These are phyloP conservation scores for Ammodramus savannarum DNA, from an alignment of 2,113 vertebrate species.

Conservation along the genomic window DNA sequence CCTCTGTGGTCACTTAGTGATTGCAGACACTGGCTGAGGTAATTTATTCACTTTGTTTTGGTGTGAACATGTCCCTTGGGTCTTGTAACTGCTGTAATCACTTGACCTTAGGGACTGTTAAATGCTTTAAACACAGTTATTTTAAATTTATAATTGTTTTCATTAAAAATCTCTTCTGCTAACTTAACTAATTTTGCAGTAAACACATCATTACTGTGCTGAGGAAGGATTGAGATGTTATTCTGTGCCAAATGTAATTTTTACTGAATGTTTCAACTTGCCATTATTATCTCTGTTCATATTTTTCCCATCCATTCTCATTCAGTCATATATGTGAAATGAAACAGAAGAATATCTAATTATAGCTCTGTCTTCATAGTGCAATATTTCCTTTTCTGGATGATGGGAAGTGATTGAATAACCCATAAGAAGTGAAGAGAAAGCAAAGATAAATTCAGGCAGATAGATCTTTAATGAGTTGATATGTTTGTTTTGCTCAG, in stretches of 20 bases:
- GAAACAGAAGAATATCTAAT: slow-evolving; percentile 42
- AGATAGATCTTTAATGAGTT: not conserved
- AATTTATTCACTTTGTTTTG: slow-evolving; percentile 87
- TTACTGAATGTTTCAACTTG: not conserved
- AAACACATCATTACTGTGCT: slow-evolving; percentile 45
- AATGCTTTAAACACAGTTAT: slow-evolving; percentile 84
- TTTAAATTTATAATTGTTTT: slow-evolving; percentile 86
- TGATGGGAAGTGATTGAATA: not conserved
- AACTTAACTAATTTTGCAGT: slow-evolving; percentile 74
- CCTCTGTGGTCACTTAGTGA: slow-evolving; percentile 84
- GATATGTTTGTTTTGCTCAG: not conserved
- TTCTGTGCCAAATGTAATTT: slow-evolving; percentile 25
- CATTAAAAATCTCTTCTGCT: slow-evolving; percentile 77
- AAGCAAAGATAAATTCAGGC: not conserved
- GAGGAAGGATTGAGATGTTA: slow-evolving; percentile 55
- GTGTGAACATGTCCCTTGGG: slow-evolving; percentile 79
- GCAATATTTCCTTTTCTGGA: not conserved
- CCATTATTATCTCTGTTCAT: slow-evolving; percentile 1
- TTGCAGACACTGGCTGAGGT: slow-evolving; percentile 71
- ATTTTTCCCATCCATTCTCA: slow-evolving; percentile 10
- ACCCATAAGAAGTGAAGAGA: not conserved
- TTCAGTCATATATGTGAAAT: slow-evolving; percentile 22
- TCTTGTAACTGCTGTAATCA: slow-evolving; percentile 82
- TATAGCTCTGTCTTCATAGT: not conserved
- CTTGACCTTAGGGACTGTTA: slow-evolving; percentile 81